Evolutionary conservation across 2,113 vertebrate species (phyloP).

Genomic region (Oreochromis spilurus): DNA sequence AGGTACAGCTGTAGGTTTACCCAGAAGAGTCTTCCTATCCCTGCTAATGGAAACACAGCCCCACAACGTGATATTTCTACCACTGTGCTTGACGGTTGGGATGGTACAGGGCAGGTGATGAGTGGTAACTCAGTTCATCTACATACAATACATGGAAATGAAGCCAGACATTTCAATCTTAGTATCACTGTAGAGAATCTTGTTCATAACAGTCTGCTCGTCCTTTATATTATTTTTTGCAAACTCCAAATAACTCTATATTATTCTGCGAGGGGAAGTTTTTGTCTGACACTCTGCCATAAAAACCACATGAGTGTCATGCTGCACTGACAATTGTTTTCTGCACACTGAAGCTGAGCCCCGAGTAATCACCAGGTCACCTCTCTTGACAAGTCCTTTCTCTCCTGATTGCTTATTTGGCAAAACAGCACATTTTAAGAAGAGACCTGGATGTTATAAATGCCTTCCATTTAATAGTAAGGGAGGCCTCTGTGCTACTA

Average conservation of each 20-base stretch:
- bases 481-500: not conserved
- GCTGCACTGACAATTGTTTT: not conserved
- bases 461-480: not conserved
- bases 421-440: not conserved
- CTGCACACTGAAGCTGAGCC: not conserved
- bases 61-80: not conserved
- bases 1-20: not conserved
- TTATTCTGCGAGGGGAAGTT: not conserved
- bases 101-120: not conserved
- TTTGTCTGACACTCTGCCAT: not conserved
- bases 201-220: not conserved
- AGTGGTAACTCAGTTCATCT: not conserved
- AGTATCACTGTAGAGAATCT: not conserved
- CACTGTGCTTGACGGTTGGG: not conserved
- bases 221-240: not conserved
- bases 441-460: not conserved
- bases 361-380: not conserved
- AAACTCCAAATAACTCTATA: not conserved
- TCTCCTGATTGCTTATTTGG: not conserved
- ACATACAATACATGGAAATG: not conserved
- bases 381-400: not conserved
- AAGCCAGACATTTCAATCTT: not conserved
- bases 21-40: not conserved
- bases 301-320: not conserved
- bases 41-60: not conserved